Conservation (phyloP, 2,888 invertebrate genomes). For the Aleiodes leptofemur region DNA sequence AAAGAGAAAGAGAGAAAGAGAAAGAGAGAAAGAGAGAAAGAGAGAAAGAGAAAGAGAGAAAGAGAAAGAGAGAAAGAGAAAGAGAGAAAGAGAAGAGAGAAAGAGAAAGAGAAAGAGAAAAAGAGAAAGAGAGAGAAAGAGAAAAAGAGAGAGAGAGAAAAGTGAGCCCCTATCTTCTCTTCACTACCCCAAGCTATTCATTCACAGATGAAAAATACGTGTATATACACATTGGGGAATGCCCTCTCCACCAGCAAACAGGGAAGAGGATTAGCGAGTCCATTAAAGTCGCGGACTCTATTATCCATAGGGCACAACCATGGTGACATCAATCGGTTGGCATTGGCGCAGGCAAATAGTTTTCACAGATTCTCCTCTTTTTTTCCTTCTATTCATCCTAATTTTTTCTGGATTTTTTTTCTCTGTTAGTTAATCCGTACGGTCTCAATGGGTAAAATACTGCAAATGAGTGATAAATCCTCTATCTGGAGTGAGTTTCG, state of each 20-base stretch:
- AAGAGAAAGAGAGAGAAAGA: too few species aligned
- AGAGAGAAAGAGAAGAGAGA: conserved; percentile 22
- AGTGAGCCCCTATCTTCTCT: conserved; percentile 4
- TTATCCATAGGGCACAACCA: conserved; percentile 72
- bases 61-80: too few species aligned
- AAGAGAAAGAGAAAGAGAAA: too few species aligned
- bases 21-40: conserved; percentile 25
- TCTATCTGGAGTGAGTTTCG: neutral
- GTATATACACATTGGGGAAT: conserved; percentile 45
- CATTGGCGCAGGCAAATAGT: conserved; percentile 65
- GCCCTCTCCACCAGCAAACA: conserved; percentile 69
- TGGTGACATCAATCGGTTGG: conserved; percentile 74
- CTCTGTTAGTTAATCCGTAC: neutral
- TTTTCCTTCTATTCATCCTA: neutral
- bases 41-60: too few species aligned
- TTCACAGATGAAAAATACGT: conserved; percentile 28
- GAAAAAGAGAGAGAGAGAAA: too few species aligned
- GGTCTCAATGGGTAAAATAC: neutral
- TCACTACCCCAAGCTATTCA: neutral
- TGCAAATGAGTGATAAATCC: conserved; percentile 20
- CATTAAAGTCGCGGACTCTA: conserved; percentile 76
- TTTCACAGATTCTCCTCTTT: conserved; percentile 33
- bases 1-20: neutral
- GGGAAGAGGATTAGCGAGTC: conserved; percentile 75
- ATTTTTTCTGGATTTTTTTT: neutral